phyloP scores from a whole-genome alignment of 2,888 invertebrate species.

The Frankliniella fusca region DNA sequence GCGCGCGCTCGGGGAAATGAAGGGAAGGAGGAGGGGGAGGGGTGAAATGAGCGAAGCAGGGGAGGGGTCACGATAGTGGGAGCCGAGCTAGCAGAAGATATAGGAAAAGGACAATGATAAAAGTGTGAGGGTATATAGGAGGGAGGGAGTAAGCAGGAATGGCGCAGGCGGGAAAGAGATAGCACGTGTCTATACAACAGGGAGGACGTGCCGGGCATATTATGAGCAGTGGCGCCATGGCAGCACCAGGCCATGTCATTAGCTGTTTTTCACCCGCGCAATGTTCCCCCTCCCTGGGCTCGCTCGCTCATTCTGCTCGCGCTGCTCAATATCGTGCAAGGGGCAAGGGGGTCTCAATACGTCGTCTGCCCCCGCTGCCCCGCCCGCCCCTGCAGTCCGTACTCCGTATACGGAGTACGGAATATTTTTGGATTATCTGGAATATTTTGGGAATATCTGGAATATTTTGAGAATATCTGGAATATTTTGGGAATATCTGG shows the following conservation, averaged over 20 bases:
- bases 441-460: too few relatives aligned
- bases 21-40: not conserved
- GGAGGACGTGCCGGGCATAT: not conserved
- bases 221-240: not conserved
- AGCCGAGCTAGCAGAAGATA: not conserved
- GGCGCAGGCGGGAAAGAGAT: conserved; percentile 3
- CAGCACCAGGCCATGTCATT: not conserved
- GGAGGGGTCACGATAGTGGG: not conserved
- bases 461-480: too few relatives aligned
- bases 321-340: too few relatives aligned
- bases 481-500: too few relatives aligned
- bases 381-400: too few relatives aligned
- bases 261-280: conserved; percentile 21
- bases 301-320: not conserved
- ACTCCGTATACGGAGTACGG: too few relatives aligned
- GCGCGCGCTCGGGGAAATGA: not conserved
- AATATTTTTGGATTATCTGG: too few relatives aligned
- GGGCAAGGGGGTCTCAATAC: too few relatives aligned
- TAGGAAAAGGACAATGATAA: not conserved
- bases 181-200: conserved; percentile 24
- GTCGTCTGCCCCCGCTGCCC: too few relatives aligned
- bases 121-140: not conserved
- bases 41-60: not conserved
- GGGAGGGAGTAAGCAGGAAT: not conserved
- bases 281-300: not conserved